Evolutionary conservation across 2,113 vertebrate genomes (phyloP), one percentile per base, ranked within the genome.

Genomic region (Labeo rohita): DNA sequence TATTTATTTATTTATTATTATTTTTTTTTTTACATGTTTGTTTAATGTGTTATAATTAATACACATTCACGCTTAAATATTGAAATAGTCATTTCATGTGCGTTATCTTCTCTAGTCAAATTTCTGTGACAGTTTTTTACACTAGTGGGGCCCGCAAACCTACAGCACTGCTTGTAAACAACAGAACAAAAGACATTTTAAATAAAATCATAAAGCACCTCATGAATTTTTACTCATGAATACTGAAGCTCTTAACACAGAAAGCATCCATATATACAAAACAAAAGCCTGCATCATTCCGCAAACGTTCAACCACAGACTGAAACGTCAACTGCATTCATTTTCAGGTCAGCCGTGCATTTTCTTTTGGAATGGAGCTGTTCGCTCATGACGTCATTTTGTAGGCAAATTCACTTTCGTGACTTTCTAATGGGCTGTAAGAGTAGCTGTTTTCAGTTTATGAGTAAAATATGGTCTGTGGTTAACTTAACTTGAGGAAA

Each of bases 181-280:
- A 21, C 76, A 59, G 18, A 43, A 45, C 18, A 79, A 23, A 63
- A 45, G 21, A n/a, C 36, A 45, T 63, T 79, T 23, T 59, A 79
- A 79, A 79, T 79, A 79, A 56, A 6, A 50, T 54, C 23, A 36
- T 54, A 13, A 36, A 77, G 23, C 28, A 18, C 23, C 66, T 59
- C 65, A 66, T 34, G 18, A 23, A 50, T 47, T 47, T 73, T 47
- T 49, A 74, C 43, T 77, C 75, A 47, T 18, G 70, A 45, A n/a
- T 47, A 13, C 21, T 47, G 15, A 70, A 23, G n/a, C 49, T 74
- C 5, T 15, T 49, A 28, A 45, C 73, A 75, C 21, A 23, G 9
- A 68, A 82, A 68, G 61, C 61, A 34, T 66, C 61, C 23, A 28
- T 50, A 68, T 82, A 82, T 82, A 82, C 80, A 82, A 34, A 21